Base-by-base conservation (phyloP, 2,888 invertebrate species). In the Crocallis elinguaria region DNA sequence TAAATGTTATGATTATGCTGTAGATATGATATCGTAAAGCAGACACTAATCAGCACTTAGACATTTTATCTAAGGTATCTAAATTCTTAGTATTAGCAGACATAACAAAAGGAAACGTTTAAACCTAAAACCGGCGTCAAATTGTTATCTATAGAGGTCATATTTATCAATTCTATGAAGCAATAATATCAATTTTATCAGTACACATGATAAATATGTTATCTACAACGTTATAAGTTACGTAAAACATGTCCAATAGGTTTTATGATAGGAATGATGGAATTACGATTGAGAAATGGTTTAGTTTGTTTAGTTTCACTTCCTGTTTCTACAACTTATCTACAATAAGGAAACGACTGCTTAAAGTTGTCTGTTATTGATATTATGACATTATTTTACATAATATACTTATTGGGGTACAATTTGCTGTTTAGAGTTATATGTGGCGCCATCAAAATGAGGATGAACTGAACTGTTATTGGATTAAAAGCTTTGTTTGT, bases 131-230 rank as follows among this genome's bases (percentile, higher is more conserved):
- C 14, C 6, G 11, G 7, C 37, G 39, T 29, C 27, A 32, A 51
- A 57, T 58, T 60, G 56, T 55, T 75, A 86, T 86, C 84, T 77
- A 84, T 77, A 66, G 80, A 77, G 82, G 84, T 61, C 76, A 73
- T 60, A 56, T 62, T 69, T 81, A 82, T 82, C 81, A 63, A 42
- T 76, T 71, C 73, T 68, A 67, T 75, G 77, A 74, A 77, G 75
- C 74, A 77, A 77, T 84, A 81, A 77, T 75, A 79, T 73, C 66
- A 69, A 75, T 70, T 66, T 69, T 79, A 81, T 82, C 78, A 65
- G 62, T 67, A 66, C 58, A 66, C 52, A 52, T 49, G 62, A 67
- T 67, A 72, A 29, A 56, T 49, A 44, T 69, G 46, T 49, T 49
- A 43, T 54, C 29, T 29, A 19, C 9, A n/a, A 67, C 52, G 59